Evolutionary conservation across 2,888 invertebrate species (phyloP).

Genomic region (Ophonus ardosiacus): DNA sequence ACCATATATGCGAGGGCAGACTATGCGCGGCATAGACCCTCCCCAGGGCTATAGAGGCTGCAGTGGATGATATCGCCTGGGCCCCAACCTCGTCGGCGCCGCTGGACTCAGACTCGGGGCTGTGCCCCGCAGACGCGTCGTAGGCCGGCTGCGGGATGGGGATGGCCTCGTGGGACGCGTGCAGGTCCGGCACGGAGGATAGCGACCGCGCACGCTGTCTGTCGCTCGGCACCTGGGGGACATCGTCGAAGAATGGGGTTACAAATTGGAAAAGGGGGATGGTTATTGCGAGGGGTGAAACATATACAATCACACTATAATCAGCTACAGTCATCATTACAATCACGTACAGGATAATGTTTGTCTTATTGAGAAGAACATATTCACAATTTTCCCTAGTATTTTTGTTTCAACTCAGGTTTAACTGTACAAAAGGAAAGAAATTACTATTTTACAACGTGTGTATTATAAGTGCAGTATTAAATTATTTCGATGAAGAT

Average conservation of each 20-base stretch:
- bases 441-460: too few species aligned
- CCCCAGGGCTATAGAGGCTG: slow-evolving; percentile 81
- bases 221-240: slow-evolving; percentile 78
- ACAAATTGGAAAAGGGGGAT: too few species aligned
- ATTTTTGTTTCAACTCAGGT: too few species aligned
- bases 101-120: slow-evolving; percentile 83
- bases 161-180: slow-evolving; percentile 78
- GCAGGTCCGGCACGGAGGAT: slow-evolving; percentile 89
- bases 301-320: too few species aligned
- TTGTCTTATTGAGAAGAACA: too few species aligned
- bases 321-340: too few species aligned
- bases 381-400: too few species aligned
- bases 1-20: slow-evolving; percentile 94
- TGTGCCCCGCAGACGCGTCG: slow-evolving; percentile 82
- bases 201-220: slow-evolving; percentile 89
- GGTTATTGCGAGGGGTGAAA: too few species aligned
- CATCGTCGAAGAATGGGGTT: not conserved
- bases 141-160: slow-evolving; percentile 81
- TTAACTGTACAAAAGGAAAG: too few species aligned
- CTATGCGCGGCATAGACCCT: slow-evolving; percentile 93
- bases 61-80: slow-evolving; percentile 71
- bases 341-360: too few species aligned
- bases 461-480: too few species aligned
- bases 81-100: slow-evolving; percentile 82
- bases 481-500: too few species aligned